Conservation (phyloP, 2,888 invertebrate species). For the Epirrita christyi region DNA sequence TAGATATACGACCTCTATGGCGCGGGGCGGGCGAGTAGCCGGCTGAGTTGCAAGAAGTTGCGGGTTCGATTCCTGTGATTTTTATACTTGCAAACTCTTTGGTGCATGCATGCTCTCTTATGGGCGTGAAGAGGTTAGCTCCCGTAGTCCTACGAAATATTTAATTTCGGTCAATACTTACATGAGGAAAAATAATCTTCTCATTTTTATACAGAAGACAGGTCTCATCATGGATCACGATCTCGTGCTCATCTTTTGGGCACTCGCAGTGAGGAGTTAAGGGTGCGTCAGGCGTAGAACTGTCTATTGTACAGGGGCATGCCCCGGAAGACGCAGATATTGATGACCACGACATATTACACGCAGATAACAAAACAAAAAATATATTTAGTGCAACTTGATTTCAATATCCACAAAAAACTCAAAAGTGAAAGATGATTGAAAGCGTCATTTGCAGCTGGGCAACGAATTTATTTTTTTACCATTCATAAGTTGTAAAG, state of each 20-base stretch:
- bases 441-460: conserved; percentile 46
- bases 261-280: conserved; percentile 57
- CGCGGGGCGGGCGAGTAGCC: too few species aligned
- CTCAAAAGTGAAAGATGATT: conserved; percentile 28
- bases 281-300: conserved; percentile 38
- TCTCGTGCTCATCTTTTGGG: conserved; percentile 61
- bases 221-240: conserved; percentile 61
- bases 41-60: too few species aligned
- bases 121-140: too few species aligned
- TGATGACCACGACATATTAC: conserved; percentile 45
- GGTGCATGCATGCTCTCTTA: too few species aligned
- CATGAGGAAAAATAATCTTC: conserved; percentile 59
- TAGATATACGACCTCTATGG: too few species aligned
- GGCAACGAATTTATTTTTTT: conserved; percentile 39
- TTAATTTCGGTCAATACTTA: conserved; percentile 37
- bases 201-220: conserved; percentile 69
- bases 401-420: conserved; percentile 17
- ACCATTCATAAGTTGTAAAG: conserved; percentile 8
- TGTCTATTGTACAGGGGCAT: conserved; percentile 57
- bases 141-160: too few species aligned
- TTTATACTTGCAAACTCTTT: too few species aligned
- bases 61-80: too few species aligned
- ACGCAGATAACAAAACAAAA: neutral
- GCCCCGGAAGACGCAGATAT: conserved; percentile 37
- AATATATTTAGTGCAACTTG: conserved; percentile 7